Base-by-base conservation (phyloP, 30 jellyfish, hydroid and myxozoan species). In the Chironex yamaguchii region DNA sequence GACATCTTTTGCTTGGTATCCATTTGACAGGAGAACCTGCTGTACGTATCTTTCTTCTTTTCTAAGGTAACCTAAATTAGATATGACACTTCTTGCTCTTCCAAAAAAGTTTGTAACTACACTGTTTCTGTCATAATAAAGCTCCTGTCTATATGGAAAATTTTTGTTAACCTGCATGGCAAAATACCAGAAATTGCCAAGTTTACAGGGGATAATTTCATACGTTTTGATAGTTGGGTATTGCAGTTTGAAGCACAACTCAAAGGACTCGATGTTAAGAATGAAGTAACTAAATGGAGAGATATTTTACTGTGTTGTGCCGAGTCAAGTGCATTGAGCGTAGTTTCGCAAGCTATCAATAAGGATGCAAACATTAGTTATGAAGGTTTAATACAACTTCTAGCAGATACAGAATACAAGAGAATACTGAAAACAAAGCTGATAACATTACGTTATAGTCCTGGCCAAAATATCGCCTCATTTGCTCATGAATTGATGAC, bases 171-270 rank as follows among this genome's bases (percentile, higher is more conserved):
- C n/a, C n/a, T n/a, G n/a, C n/a, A n/a, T n/a, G n/a, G n/a, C n/a
- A n/a, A n/a, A n/a, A n/a, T n/a, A 20, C 22, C 26, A 6, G 26
- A 13, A 58, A 54, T 6, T 3, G 25, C 21, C 71, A 54, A 54
- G 22, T 54, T 54, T 54, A 3, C 11, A 3, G 71, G 71, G 3
- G 71, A 54, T 20, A 54, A 54, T 32, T 6, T 3, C 3, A 54
- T 20, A 54, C 28, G 79, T 65, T 6, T 65, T n/a, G 9, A 28
- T 2, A 9, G 22, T 2, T 65, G 79, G 79, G 11, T 28, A 9
- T 65, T 65, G 64, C 79, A 65, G 22, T 65, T 65, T 26, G 79
- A 65, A 65, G 79, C 79, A 3, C 66, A 65, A 65, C 79, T 65
- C 20, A n/a, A 65, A 20, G 79, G 23, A 3, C 31, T 65, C 13